Evolutionary conservation across 2,797 vertebrate genomes (phyloP), one percentile per base, ranked within the genome.

Genomic region (Gallinago stenura): DNA sequence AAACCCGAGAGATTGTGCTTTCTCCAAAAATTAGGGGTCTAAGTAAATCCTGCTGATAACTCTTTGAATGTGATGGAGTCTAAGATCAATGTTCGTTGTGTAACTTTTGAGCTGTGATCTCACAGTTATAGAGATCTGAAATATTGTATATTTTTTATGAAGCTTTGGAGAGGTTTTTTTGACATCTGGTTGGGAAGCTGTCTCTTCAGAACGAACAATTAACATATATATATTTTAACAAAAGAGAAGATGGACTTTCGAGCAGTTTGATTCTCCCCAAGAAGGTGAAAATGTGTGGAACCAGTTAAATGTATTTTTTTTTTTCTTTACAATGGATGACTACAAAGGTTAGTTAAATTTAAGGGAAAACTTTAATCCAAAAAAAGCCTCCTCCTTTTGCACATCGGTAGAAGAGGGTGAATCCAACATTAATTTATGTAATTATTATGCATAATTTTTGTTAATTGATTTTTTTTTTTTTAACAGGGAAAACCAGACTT

Each of bases 401-500:
- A 28, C 58, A 7, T n/a, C 45, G 45, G 21, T 82, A 86, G 83
- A 68, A 72, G 65, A 46, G 5, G 43, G 31, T 80, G 73, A 48
- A 71, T 92, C 61, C 82, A 50, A 41, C n/a, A 6, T 66, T 37
- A 76, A 51, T 76, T 30, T 72, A 6, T 48, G 6, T 41, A 3
- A 26, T 37, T 60, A 58, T 71, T 81, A 10, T 41, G 10, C 58
- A 17, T 66, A 19, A 41, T 45, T 26, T 41, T 68, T 94, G n/a
- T 72, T 78, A 48, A 85, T 61, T 53, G 30, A 15, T 12, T 57
- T 13, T 17, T 25, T 24, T 35, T 77, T 70, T 57, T 68, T 46
- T 91, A 66, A 79, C 95, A 99, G 99, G 98, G 98, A 83, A 98
- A 99, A 98, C 94, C 98, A 57, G 99, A 99, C 97, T 98, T 99